phyloP scores from a whole-genome alignment of 1,140 invertebrate species.

The Saccostrea glomerata region DNA sequence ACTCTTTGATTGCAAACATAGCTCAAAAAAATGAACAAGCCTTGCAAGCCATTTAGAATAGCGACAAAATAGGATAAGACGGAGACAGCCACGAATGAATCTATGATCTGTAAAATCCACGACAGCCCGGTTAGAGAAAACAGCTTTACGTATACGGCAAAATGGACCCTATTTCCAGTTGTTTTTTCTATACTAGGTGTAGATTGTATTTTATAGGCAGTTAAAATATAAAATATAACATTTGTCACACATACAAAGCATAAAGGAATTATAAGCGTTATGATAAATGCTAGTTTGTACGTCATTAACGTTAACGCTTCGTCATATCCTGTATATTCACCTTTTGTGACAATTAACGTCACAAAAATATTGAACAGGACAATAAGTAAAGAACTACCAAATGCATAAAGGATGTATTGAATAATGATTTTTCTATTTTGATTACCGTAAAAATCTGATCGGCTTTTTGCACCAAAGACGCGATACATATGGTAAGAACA shows the following conservation, averaged over 20 bases:
- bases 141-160: conserved; percentile 46
- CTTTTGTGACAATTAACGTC: background rate
- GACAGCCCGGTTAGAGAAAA: conserved; percentile 44
- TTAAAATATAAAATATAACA: conserved; percentile 39
- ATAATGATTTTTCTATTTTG: background rate
- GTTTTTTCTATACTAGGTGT: conserved; percentile 39
- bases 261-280: conserved; percentile 34
- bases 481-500: conserved; percentile 61
- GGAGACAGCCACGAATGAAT: conserved; percentile 27
- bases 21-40: conserved; percentile 43
- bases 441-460: background rate
- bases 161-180: conserved; percentile 30
- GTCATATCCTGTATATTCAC: conserved; percentile 41
- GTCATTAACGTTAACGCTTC: conserved; percentile 23
- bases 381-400: conserved; percentile 32
- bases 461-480: conserved; percentile 38
- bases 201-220: conserved; percentile 12
- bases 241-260: conserved; percentile 27
- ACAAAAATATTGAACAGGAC: conserved; percentile 30
- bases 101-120: conserved; percentile 45
- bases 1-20: conserved; percentile 41
- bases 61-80: conserved; percentile 12
- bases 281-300: conserved; percentile 24
- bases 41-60: conserved; percentile 40
- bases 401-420: conserved; percentile 21